A percentile compares a stretch with the other conserved stretches of the same genome.
Evolutionary conservation across 2,888 invertebrate genomes (phyloP).

Genomic region (Aphodius sticticus): DNA sequence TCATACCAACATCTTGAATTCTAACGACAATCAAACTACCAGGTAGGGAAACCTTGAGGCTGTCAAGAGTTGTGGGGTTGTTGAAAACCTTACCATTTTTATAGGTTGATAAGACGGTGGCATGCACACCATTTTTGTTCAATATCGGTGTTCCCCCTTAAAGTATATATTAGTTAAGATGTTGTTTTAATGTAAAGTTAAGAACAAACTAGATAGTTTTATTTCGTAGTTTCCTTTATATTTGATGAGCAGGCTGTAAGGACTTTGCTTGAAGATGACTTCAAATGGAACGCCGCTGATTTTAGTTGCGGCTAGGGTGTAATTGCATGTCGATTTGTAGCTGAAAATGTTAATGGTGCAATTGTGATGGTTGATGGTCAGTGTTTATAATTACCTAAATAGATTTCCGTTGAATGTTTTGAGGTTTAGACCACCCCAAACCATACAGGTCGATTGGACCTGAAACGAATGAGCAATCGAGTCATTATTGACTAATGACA

Average conservation of each 20-base stretch:
- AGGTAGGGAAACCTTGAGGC: conserved; percentile 5
- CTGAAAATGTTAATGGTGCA: neutral
- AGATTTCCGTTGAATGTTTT: neutral
- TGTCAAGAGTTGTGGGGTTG: neutral
- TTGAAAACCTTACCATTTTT: neutral
- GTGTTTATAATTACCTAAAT: neutral
- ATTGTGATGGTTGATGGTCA: too few species aligned
- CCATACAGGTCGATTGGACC: too few species aligned
- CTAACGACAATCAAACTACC: conserved; percentile 8
- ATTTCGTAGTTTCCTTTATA: conserved; percentile 13
- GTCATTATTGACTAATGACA: too few species aligned
- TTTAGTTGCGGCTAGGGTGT: conserved; percentile 1
- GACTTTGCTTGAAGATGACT: conserved; percentile 16
- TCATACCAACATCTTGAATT: conserved; percentile 18
- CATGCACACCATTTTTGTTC: neutral
- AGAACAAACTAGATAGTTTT: neutral
- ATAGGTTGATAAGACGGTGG: neutral
- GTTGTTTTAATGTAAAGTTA: neutral
- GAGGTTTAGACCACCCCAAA: too few species aligned
- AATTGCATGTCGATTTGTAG: conserved; percentile 5
- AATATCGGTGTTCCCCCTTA: neutral
- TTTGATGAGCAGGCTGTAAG: neutral
- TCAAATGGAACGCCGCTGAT: conserved; percentile 9
- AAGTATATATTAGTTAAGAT: too few species aligned
- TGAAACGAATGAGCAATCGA: too few species aligned